Conservation (phyloP, 2,888 invertebrate species). For the Stramonita haemastoma region DNA sequence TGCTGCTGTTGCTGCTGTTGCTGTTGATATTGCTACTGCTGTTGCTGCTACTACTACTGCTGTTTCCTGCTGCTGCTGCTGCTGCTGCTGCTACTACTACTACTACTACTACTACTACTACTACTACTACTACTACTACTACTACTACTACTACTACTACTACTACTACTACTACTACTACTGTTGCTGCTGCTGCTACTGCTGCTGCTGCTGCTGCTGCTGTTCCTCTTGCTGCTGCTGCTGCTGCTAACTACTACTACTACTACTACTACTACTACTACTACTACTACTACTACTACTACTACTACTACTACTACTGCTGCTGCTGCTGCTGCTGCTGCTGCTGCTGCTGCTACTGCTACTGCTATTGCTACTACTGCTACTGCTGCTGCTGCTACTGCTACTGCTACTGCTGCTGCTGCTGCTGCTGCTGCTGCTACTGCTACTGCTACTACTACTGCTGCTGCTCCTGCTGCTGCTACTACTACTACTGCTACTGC, state of each 20-base stretch:
- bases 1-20: slow-evolving; percentile 11
- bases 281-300: no score
- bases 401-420: background rate
- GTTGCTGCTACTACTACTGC: no score
- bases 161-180: slow-evolving; percentile 6
- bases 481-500: background rate
- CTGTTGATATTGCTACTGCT: background rate
- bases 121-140: no score
- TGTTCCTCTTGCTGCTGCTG: background rate
- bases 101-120: no score
- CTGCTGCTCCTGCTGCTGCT: slow-evolving; percentile 16
- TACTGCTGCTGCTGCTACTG: slow-evolving; percentile 17
- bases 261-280: background rate
- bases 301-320: no score
- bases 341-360: no score
- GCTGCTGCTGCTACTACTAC: no score
- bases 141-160: background rate
- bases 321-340: no score
- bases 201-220: background rate
- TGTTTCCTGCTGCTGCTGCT: no score
- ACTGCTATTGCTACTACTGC: background rate
- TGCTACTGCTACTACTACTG: slow-evolving; percentile 5
- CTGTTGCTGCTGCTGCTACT: background rate
- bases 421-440: background rate
- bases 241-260: slow-evolving; percentile 7